Percentiles rank a stretch among this genome's conserved stretches.
Evolutionary conservation across 2,113 vertebrate species (phyloP).

Genomic region (Elephas maximus): DNA sequence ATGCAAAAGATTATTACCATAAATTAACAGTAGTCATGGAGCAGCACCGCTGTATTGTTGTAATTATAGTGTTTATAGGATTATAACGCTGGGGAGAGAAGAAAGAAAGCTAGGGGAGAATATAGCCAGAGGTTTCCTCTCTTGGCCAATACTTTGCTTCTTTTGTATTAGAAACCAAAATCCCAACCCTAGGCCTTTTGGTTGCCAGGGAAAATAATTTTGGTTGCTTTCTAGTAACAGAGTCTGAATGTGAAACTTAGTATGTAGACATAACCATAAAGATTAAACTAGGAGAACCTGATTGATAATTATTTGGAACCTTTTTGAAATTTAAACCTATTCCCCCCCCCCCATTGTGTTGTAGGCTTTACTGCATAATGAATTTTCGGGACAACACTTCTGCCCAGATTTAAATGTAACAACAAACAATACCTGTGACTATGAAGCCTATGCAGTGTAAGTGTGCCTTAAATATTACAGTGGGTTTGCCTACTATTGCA

Average conservation of each 20-base stretch:
- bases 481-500: neutral
- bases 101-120: neutral
- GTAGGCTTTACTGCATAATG: slow-evolving; percentile 93
- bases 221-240: neutral
- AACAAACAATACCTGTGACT: neutral
- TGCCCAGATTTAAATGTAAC: slow-evolving; percentile 75
- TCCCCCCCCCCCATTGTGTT: neutral
- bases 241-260: neutral
- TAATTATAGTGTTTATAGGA: neutral
- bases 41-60: neutral
- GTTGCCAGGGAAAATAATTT: neutral
- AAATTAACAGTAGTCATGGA: neutral
- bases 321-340: neutral
- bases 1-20: neutral
- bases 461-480: neutral
- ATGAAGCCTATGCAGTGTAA: slow-evolving; percentile 47
- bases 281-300: neutral
- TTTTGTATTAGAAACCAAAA: neutral
- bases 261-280: neutral
- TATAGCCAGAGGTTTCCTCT: neutral
- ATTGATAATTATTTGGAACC: slow-evolving; percentile 9
- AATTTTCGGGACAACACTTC: slow-evolving; percentile 90
- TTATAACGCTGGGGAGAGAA: neutral
- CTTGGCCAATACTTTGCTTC: neutral
- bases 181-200: neutral